A percentile compares a stretch with the other conserved stretches of the same genome.
Conservation (phyloP, 1,140 invertebrate genomes). For the Archivesica marissinica region DNA sequence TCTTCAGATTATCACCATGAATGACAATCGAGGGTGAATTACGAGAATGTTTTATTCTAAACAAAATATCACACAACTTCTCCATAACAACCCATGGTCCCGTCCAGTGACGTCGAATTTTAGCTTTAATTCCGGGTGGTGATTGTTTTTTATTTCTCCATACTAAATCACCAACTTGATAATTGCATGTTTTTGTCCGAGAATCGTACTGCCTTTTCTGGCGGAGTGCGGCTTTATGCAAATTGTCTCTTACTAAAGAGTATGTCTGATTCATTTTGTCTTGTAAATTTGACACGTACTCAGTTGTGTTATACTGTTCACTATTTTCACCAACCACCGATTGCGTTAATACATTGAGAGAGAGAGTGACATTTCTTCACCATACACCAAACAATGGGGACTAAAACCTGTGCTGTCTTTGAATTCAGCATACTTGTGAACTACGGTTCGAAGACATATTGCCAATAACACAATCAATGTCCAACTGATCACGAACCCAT, state of each 20-base stretch:
- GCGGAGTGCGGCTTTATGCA: background rate
- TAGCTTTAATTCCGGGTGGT: conserved; percentile 29
- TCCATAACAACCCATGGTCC: conserved; percentile 56
- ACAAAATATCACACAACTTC: conserved; percentile 47
- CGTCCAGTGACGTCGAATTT: conserved; percentile 54
- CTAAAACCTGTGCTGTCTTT: conserved; percentile 19
- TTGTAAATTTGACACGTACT: conserved; percentile 17
- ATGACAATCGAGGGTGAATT: conserved; percentile 25
- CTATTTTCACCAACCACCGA: too few relatives aligned
- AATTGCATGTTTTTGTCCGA: conserved; percentile 1
- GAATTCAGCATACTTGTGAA: too few relatives aligned
- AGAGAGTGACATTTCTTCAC: conserved; percentile 6
- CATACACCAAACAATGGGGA: conserved; percentile 8
- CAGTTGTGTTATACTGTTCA: background rate
- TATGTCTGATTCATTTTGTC: conserved; percentile 8
- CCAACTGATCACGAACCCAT: too few relatives aligned
- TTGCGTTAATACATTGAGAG: too few relatives aligned
- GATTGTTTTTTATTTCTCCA: conserved; percentile 47
- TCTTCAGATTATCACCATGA: conserved; percentile 55
- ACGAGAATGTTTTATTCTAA: conserved; percentile 35
- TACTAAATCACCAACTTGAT: conserved; percentile 54
- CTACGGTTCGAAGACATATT: too few relatives aligned
- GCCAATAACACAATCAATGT: too few relatives aligned
- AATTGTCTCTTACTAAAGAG: conserved; percentile 12
- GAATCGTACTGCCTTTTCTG: conserved; percentile 50